These are phyloP conservation scores for Uropetala carovei DNA, from an alignment of 2,888 invertebrate species.

Conservation along the genomic window DNA sequence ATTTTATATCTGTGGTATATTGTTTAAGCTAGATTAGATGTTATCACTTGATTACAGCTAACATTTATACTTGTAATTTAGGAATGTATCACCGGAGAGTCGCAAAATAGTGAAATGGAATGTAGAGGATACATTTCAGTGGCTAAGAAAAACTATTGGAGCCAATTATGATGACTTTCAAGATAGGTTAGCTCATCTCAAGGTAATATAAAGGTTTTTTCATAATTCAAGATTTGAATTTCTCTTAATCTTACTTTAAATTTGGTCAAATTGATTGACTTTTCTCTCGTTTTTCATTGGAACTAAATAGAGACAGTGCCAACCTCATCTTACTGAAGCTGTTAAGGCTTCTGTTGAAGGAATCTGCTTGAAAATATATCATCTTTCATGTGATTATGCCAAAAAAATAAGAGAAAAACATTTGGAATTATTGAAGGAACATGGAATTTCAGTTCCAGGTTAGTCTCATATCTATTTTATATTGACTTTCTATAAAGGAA, in stretches of 20 bases:
- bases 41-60: not conserved
- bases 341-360: constrained; percentile 97
- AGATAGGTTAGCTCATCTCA: constrained; percentile 91
- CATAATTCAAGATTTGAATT: not conserved
- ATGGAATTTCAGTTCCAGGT: constrained; percentile 80
- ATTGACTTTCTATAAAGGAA: too few relatives aligned
- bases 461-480: not conserved
- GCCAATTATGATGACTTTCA: constrained; percentile 96
- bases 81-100: constrained; percentile 94
- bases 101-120: constrained; percentile 99
- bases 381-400: constrained; percentile 93
- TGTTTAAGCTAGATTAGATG: too few relatives aligned
- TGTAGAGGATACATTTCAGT: constrained; percentile 97
- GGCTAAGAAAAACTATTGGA: constrained; percentile 94
- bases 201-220: constrained; percentile 74
- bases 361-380: constrained; percentile 95
- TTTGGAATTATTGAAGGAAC: constrained; percentile 89
- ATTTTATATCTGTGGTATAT: too few relatives aligned
- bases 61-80: constrained; percentile 71
- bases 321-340: constrained; percentile 95
- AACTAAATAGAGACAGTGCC: constrained; percentile 86
- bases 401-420: constrained; percentile 94
- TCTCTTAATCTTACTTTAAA: constrained; percentile 11
- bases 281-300: not conserved
- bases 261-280: constrained; percentile 45